A percentile compares a stretch with the other conserved stretches of the same genome.
Evolutionary conservation across 1,140 invertebrate species (phyloP).

Genomic region (Cecropterus lyciades): DNA sequence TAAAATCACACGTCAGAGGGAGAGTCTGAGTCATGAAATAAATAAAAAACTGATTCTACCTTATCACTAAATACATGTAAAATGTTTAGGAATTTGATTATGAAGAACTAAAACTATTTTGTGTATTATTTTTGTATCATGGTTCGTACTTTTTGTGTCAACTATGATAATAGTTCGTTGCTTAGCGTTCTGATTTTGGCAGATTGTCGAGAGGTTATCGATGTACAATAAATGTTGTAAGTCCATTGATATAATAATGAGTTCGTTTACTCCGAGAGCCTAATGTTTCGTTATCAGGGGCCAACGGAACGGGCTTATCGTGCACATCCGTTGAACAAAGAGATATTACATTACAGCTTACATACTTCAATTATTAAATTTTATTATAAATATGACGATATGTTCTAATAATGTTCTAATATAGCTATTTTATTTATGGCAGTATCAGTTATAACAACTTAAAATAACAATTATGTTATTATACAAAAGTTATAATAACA

Average conservation of each 20-base stretch:
- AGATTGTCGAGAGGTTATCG: constrained; percentile 73
- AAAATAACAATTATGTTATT: too few relatives aligned
- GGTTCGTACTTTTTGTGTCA: background rate
- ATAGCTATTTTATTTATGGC: too few relatives aligned
- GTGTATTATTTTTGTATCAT: background rate
- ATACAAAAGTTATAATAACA: too few relatives aligned
- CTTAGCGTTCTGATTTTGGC: constrained; percentile 49
- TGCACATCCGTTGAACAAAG: constrained; percentile 59
- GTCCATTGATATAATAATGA: constrained; percentile 63
- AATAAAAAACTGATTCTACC: too few relatives aligned
- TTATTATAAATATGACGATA: constrained; percentile 27
- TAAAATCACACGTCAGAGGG: too few relatives aligned
- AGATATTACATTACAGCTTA: constrained; percentile 46
- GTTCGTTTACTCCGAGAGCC: constrained; percentile 69
- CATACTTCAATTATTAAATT: constrained; percentile 38
- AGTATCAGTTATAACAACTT: too few relatives aligned
- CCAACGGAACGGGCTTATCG: constrained; percentile 74
- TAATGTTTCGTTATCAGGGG: constrained; percentile 69
- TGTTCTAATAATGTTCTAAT: too few relatives aligned
- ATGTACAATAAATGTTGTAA: constrained; percentile 51
- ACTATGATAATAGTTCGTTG: constrained; percentile 37
- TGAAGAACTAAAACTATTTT: background rate
- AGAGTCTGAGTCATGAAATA: too few relatives aligned
- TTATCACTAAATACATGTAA: too few relatives aligned
- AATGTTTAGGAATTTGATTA: too few relatives aligned